Conservation (phyloP, 2,888 invertebrate species). For the Nephrotoma appendiculata region DNA sequence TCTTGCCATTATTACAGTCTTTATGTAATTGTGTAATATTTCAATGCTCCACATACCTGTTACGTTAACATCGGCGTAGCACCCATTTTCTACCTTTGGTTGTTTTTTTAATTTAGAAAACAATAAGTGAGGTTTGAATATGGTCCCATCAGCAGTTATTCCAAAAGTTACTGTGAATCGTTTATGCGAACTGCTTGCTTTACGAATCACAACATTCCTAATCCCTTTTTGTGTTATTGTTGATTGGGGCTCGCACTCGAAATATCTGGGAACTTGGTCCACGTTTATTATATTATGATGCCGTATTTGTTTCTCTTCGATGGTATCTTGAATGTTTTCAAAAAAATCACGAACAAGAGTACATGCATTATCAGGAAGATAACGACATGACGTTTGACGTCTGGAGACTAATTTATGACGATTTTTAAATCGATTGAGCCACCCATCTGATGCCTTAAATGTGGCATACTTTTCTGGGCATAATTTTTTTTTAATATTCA, state of each 20-base stretch:
- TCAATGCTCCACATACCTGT: too few species aligned
- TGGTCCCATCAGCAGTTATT: neutral
- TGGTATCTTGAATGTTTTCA: neutral
- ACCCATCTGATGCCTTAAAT: neutral
- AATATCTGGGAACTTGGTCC: neutral
- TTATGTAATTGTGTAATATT: too few species aligned
- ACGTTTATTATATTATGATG: neutral
- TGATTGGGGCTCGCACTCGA: neutral
- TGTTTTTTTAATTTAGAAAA: too few species aligned
- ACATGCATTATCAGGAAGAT: neutral
- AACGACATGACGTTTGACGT: neutral
- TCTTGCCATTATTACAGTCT: too few species aligned
- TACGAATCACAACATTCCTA: neutral
- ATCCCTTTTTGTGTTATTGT: neutral
- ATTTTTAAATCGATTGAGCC: too few species aligned
- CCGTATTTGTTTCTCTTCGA: neutral
- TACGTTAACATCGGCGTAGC: too few species aligned
- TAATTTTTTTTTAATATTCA: neutral
- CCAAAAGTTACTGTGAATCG: neutral
- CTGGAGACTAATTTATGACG: neutral
- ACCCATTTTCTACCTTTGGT: too few species aligned
- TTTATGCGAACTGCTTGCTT: neutral
- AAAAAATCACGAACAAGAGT: neutral
- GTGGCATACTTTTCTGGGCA: neutral
- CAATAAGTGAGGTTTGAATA: too few species aligned